Percentiles rank a stretch among this genome's conserved stretches.
phyloP scores from a whole-genome alignment of 2,797 vertebrate genomes.

The Trachurus trachurus region DNA sequence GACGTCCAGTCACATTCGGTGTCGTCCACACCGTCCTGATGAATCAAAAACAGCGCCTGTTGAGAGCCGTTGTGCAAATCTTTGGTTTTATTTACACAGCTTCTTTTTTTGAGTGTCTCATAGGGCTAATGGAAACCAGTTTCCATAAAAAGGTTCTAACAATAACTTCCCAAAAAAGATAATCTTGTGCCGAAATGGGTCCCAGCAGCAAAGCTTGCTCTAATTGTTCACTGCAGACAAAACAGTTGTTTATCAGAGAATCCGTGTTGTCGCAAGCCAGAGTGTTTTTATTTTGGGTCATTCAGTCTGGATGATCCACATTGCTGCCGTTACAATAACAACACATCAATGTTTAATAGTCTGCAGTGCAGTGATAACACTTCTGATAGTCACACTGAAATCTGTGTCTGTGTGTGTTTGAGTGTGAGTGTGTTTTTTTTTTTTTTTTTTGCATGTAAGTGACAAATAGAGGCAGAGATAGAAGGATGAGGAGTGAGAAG shows the following conservation, averaged over 20 bases:
- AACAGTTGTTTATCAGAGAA: slow-evolving; percentile 75
- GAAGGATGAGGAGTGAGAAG: slow-evolving; percentile 25
- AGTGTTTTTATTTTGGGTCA: slow-evolving; percentile 79
- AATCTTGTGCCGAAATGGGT: slow-evolving; percentile 52
- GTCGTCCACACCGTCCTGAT: not conserved
- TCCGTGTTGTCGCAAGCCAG: slow-evolving; percentile 63
- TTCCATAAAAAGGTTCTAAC: slow-evolving; percentile 45
- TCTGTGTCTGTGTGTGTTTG: slow-evolving; percentile 38
- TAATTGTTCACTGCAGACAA: slow-evolving; percentile 72
- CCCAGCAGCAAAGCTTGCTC: slow-evolving; percentile 53
- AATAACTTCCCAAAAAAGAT: slow-evolving; percentile 62
- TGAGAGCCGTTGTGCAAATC: slow-evolving; percentile 20
- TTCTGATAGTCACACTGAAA: slow-evolving; percentile 64
- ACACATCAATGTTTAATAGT: slow-evolving; percentile 84
- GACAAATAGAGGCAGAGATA: slow-evolving; percentile 34
- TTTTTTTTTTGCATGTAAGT: slow-evolving; percentile 36
- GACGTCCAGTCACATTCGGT: not conserved
- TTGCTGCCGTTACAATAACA: slow-evolving; percentile 80
- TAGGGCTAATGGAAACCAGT: slow-evolving; percentile 38
- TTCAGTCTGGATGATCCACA: slow-evolving; percentile 80
- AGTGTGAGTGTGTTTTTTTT: not conserved
- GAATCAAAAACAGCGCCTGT: not conserved
- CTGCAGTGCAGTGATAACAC: slow-evolving; percentile 80
- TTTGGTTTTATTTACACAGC: slow-evolving; percentile 24
- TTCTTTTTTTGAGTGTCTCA: slow-evolving; percentile 12